phyloP scores from a whole-genome alignment of 2,113 vertebrate species.

The Anseranas semipalmata region DNA sequence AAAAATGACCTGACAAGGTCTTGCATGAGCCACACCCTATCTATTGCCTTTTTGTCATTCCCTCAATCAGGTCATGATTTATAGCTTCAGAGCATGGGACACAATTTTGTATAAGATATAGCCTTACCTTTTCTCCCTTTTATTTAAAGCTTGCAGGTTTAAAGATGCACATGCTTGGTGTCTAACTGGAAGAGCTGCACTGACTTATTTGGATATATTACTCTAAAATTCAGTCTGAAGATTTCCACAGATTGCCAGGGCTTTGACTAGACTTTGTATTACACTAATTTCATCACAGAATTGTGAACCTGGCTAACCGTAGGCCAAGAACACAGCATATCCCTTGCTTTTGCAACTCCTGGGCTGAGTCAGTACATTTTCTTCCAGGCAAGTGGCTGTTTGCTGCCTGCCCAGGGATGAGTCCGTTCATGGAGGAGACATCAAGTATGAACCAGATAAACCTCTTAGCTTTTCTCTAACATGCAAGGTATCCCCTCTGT shows the following conservation, averaged over 20 bases:
- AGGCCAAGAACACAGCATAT: neutral
- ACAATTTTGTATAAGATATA: neutral
- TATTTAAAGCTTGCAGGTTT: neutral
- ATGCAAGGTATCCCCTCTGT: neutral
- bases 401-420: neutral
- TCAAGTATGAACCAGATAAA: neutral
- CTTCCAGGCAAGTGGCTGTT: neutral
- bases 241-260: neutral
- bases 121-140: neutral
- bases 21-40: neutral
- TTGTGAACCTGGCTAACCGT: neutral
- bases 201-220: neutral
- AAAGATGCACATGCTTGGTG: rapidly evolving
- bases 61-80: neutral
- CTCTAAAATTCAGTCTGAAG: neutral
- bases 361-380: neutral
- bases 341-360: neutral
- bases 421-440: neutral
- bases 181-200: neutral
- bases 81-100: rapidly evolving
- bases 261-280: neutral
- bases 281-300: neutral
- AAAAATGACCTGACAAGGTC: neutral
- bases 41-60: neutral
- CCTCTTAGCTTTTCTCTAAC: neutral